Evolutionary conservation across 1,140 invertebrate genomes (phyloP).

Genomic region (Cotesia glomerata): DNA sequence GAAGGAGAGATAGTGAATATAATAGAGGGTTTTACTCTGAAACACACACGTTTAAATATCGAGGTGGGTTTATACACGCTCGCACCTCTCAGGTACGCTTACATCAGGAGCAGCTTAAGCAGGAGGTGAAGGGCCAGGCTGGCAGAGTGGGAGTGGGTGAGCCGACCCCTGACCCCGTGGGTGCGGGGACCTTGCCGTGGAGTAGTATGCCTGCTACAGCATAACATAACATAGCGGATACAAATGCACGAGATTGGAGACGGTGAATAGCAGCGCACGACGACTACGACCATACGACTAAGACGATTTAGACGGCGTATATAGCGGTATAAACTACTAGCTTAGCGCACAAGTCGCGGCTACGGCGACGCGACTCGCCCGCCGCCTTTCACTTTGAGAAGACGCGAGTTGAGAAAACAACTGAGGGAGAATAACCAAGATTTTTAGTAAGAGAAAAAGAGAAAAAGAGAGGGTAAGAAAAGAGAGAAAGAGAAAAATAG

Average conservation of each 20-base stretch:
- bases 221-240: slow-evolving; percentile 21
- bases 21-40: no score
- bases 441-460: slow-evolving; percentile 1
- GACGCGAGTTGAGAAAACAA: slow-evolving; percentile 50
- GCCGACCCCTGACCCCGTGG: slow-evolving; percentile 59
- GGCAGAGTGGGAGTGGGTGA: slow-evolving; percentile 50
- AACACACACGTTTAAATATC: neutral
- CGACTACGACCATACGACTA: slow-evolving; percentile 7
- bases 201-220: neutral
- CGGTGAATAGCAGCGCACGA: slow-evolving; percentile 6
- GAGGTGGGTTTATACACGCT: neutral
- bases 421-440: slow-evolving; percentile 24
- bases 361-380: slow-evolving; percentile 53
- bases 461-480: neutral
- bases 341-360: slow-evolving; percentile 48
- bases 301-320: slow-evolving; percentile 17
- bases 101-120: neutral
- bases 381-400: slow-evolving; percentile 61
- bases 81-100: slow-evolving; percentile 3
- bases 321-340: slow-evolving; percentile 33
- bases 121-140: slow-evolving; percentile 48
- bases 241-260: slow-evolving; percentile 15
- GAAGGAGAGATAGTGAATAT: no score
- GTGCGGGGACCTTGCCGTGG: slow-evolving; percentile 54
- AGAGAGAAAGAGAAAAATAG: slow-evolving; percentile 2